phyloP scores from a whole-genome alignment of 1,140 invertebrate species.

The Apolygus lucorum region DNA sequence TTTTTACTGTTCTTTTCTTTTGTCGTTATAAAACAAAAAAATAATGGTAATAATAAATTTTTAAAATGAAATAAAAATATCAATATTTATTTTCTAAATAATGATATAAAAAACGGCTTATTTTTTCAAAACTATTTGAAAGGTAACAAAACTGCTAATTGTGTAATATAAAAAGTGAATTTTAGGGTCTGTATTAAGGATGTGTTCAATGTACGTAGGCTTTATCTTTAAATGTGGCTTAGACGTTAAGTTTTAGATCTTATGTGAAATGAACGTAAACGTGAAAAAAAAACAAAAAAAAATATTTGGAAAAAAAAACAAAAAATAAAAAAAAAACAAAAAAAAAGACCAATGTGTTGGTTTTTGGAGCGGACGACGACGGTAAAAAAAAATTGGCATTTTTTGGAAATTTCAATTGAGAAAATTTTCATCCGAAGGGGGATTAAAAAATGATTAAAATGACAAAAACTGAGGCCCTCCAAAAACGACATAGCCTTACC shows the following conservation, averaged over 20 bases:
- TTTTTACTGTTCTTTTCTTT: neutral
- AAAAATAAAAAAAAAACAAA: neutral
- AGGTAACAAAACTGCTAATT: neutral
- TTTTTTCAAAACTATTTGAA: constrained; percentile 25
- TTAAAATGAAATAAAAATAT: constrained; percentile 4
- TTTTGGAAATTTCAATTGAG: neutral
- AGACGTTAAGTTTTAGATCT: constrained; percentile 19
- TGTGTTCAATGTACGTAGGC: constrained; percentile 30
- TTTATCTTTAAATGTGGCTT: constrained; percentile 26
- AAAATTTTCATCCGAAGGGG: neutral
- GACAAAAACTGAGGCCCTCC: neutral
- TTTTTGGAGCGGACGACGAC: constrained; percentile 16
- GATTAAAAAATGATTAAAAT: too few relatives aligned
- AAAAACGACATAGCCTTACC: constrained; percentile 30
- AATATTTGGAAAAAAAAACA: neutral
- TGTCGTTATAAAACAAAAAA: neutral
- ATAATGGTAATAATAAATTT: neutral
- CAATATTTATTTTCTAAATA: constrained; percentile 26
- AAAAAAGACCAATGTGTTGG: constrained; percentile 28
- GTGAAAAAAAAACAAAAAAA: too few relatives aligned
- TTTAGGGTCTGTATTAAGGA: constrained; percentile 25
- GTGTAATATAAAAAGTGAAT: constrained; percentile 13
- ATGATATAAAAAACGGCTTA: constrained; percentile 14
- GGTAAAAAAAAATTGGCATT: neutral
- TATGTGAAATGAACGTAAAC: neutral